Evolutionary conservation across 2,888 invertebrate species (phyloP).

Genomic region (Nymphalis polychloros): DNA sequence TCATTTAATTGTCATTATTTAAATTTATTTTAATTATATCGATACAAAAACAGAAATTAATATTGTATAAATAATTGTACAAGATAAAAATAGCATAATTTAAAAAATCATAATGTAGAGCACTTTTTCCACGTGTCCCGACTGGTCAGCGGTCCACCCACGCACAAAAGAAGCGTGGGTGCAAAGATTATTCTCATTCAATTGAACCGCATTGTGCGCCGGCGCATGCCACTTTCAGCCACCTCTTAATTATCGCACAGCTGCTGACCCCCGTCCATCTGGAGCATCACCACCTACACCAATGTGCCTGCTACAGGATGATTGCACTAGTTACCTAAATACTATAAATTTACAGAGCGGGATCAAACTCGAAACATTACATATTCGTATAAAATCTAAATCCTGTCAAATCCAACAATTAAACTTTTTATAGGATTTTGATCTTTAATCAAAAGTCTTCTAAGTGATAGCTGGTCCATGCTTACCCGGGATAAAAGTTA

Average conservation of each 20-base stretch:
- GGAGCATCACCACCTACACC: conserved; percentile 76
- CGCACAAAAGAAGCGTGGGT: conserved; percentile 79
- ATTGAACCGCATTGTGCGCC: conserved; percentile 81
- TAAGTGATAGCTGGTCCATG: too few species aligned
- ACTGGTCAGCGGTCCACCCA: conserved; percentile 80
- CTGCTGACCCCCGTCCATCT: conserved; percentile 80
- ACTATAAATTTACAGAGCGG: background rate
- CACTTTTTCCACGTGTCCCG: conserved; percentile 45
- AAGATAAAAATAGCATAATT: background rate
- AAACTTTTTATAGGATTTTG: too few species aligned
- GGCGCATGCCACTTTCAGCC: conserved; percentile 80
- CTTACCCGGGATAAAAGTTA: too few species aligned
- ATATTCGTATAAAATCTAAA: too few species aligned
- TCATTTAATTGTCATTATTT: too few species aligned
- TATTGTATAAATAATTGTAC: background rate
- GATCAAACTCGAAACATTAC: too few species aligned
- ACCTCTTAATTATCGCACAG: conserved; percentile 81
- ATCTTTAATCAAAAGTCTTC: too few species aligned
- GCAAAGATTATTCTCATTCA: conserved; percentile 82
- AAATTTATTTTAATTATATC: too few species aligned
- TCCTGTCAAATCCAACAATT: too few species aligned
- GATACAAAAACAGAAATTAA: too few species aligned
- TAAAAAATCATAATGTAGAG: conserved; percentile 55
- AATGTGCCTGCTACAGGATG: conserved; percentile 61
- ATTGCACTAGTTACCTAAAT: conserved; percentile 25